phyloP scores from a whole-genome alignment of 2,113 vertebrate species.

The Antidorcas marsupialis region DNA sequence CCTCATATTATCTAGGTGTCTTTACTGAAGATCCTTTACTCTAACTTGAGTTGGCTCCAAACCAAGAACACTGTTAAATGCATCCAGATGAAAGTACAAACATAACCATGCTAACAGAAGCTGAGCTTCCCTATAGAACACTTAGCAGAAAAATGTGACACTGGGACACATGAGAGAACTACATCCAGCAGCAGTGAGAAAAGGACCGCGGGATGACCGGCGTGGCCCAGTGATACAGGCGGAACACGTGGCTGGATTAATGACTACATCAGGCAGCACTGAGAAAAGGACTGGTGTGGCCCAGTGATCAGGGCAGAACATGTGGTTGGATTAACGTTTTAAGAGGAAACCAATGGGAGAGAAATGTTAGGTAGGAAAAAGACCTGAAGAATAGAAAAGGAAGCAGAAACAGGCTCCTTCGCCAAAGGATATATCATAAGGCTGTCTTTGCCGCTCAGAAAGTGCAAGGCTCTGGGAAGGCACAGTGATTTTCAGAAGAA shows the following conservation, averaged over 20 bases:
- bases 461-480: background rate
- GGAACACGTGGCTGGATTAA: background rate
- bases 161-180: background rate
- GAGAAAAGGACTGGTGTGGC: background rate
- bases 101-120: background rate
- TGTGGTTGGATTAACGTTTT: background rate
- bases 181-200: background rate
- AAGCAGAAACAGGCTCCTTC: background rate
- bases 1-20: background rate
- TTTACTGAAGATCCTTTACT: background rate
- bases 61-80: background rate
- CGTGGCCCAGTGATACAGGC: background rate
- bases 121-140: background rate
- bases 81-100: background rate
- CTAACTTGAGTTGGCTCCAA: background rate
- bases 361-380: background rate
- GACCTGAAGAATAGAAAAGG: background rate
- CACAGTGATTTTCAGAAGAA: background rate
- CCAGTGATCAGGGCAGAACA: background rate
- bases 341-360: background rate
- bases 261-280: background rate
- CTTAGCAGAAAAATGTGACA: background rate
- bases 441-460: background rate
- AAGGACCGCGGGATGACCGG: fast-evolving
- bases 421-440: background rate